Conservation (phyloP, 2,797 vertebrate species). For the Amblyraja radiata region DNA sequence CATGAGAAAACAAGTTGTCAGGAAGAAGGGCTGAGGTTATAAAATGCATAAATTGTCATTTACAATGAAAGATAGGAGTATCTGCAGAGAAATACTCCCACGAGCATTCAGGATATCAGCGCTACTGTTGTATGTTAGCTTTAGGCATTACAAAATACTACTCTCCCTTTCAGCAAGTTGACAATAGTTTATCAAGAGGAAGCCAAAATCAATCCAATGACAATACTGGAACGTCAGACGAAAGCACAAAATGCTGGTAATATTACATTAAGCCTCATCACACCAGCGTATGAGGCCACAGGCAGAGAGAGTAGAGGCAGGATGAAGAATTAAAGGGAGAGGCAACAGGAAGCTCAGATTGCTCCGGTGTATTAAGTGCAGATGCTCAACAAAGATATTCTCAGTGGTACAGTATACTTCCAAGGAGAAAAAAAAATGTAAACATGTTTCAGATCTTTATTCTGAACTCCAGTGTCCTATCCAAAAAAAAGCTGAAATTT, state of each 20-base stretch:
- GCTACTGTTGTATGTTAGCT: not conserved
- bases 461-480: not conserved
- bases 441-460: too few species aligned
- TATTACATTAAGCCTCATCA: too few species aligned
- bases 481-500: not conserved
- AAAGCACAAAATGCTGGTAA: too few species aligned
- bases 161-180: not conserved
- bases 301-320: too few species aligned
- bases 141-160: not conserved
- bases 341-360: too few species aligned
- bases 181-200: not conserved
- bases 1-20: conserved; percentile 13
- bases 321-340: too few species aligned
- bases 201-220: not conserved
- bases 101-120: not conserved
- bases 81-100: not conserved
- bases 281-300: too few species aligned
- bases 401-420: too few species aligned
- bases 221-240: too few species aligned
- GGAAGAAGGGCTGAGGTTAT: not conserved
- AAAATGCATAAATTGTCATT: not conserved
- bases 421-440: too few species aligned
- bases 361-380: too few species aligned
- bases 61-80: not conserved
- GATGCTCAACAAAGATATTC: too few species aligned